These are phyloP conservation scores for Sandelia bainsii DNA, from an alignment of 2,797 vertebrate species.

Conservation along the genomic window DNA sequence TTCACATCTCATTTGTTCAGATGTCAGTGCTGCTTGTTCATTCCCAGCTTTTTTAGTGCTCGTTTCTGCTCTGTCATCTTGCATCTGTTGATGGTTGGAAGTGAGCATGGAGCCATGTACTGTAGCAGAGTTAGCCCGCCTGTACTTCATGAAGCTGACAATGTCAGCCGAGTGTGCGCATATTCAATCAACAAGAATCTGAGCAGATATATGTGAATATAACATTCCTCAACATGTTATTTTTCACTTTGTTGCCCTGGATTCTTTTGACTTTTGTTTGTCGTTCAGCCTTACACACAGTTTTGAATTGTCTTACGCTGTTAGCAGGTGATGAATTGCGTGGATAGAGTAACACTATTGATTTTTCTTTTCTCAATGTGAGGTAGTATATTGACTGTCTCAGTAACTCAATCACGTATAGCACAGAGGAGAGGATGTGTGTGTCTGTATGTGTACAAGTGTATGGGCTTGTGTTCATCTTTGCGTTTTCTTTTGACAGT, in stretches of 20 bases:
- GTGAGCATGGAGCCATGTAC: conserved; percentile 35
- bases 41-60: conserved; percentile 36
- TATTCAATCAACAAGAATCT: conserved; percentile 56
- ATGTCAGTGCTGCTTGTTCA: conserved; percentile 12
- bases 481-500: background rate
- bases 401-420: conserved; percentile 31
- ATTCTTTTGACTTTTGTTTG: conserved; percentile 3
- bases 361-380: conserved; percentile 31
- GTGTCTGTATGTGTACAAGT: background rate
- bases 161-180: conserved; percentile 34
- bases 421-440: background rate
- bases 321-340: conserved; percentile 48
- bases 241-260: background rate
- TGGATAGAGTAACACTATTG: conserved; percentile 29
- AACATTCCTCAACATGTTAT: background rate
- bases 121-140: conserved; percentile 7
- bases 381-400: conserved; percentile 35
- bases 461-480: background rate
- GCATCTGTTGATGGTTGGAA: conserved; percentile 42
- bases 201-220: background rate
- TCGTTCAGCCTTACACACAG: background rate
- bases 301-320: conserved; percentile 7
- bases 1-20: conserved; percentile 67
- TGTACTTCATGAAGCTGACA: conserved; percentile 26
- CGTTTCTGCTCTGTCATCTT: conserved; percentile 46